Percentiles rank a stretch among this genome's conserved stretches.
Conservation (phyloP, 1,140 invertebrate genomes). For the Vanessa atalanta region DNA sequence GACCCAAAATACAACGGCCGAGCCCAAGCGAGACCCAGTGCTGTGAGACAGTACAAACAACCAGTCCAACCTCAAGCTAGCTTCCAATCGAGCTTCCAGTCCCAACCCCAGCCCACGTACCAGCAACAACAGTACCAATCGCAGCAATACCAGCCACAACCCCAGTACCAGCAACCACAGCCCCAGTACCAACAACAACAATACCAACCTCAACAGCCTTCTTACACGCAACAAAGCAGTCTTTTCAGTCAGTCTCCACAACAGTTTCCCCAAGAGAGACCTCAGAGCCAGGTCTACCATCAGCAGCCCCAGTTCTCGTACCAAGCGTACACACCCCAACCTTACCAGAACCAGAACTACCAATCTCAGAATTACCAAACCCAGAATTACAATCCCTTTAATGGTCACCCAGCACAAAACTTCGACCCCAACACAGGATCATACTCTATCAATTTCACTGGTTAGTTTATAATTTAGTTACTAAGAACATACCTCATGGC, state of each 20-base stretch:
- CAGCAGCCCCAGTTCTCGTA: slow-evolving; percentile 75
- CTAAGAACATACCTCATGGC: background rate
- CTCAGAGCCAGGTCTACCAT: slow-evolving; percentile 72
- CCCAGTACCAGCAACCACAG: slow-evolving; percentile 36
- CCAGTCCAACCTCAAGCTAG: slow-evolving; percentile 51
- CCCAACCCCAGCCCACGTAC: slow-evolving; percentile 39
- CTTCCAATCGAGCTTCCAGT: slow-evolving; percentile 40
- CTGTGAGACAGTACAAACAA: slow-evolving; percentile 66
- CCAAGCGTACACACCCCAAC: slow-evolving; percentile 64
- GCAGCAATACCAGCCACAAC: slow-evolving; percentile 27
- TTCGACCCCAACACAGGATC: slow-evolving; percentile 85
- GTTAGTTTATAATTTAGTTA: slow-evolving; percentile 42
- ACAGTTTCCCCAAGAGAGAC: slow-evolving; percentile 58
- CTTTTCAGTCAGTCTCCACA: slow-evolving; percentile 66
- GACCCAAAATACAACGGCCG: slow-evolving; percentile 85
- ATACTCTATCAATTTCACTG: slow-evolving; percentile 85
- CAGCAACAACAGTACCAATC: slow-evolving; percentile 40
- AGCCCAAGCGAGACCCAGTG: slow-evolving; percentile 60
- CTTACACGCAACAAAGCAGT: slow-evolving; percentile 57
- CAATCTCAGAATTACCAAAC: slow-evolving; percentile 70
- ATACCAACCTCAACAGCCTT: slow-evolving; percentile 41
- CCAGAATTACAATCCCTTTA: slow-evolving; percentile 76
- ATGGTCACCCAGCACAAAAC: slow-evolving; percentile 84
- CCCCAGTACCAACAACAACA: slow-evolving; percentile 28
- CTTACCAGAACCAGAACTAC: slow-evolving; percentile 66